Conservation (phyloP, 2,797 vertebrate species). For the Bovichtus diacanthus region DNA sequence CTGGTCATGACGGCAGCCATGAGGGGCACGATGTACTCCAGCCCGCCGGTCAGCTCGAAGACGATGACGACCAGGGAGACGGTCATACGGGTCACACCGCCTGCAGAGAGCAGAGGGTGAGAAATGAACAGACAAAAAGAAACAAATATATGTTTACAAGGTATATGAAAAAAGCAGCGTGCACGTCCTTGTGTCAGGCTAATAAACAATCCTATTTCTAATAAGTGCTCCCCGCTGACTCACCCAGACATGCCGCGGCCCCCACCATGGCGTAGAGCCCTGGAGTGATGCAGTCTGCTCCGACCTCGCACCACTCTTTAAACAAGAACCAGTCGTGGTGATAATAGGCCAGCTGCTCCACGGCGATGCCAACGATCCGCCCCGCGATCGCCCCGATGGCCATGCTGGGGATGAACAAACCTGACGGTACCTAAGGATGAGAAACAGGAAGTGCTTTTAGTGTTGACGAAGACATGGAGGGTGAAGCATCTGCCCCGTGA, state of each 20-base stretch:
- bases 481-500: neutral
- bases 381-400: conserved; percentile 98
- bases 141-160: too few relatives aligned
- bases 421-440: conserved; percentile 91
- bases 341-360: conserved; percentile 97
- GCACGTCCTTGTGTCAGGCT: too few relatives aligned
- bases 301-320: conserved; percentile 98
- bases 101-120: conserved; percentile 69
- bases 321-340: conserved; percentile 99
- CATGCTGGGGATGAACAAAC: conserved; percentile 99
- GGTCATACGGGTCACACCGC: conserved; percentile 99
- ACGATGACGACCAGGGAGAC: conserved; percentile 98
- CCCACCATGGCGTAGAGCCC: conserved; percentile 99
- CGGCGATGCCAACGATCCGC: conserved; percentile 96
- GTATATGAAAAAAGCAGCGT: too few relatives aligned
- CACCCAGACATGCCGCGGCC: conserved; percentile 97
- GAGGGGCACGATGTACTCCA: conserved; percentile 98
- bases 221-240: conserved; percentile 53
- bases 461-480: accelerated
- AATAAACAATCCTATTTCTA: too few relatives aligned
- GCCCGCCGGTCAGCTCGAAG: conserved; percentile 96
- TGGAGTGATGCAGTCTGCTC: conserved; percentile 98
- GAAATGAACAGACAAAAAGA: neutral
- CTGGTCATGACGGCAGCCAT: conserved; percentile 99
- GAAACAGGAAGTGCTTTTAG: neutral